phyloP scores from a whole-genome alignment of 2,113 vertebrate genomes.

The Craseonycteris thonglongyai region DNA sequence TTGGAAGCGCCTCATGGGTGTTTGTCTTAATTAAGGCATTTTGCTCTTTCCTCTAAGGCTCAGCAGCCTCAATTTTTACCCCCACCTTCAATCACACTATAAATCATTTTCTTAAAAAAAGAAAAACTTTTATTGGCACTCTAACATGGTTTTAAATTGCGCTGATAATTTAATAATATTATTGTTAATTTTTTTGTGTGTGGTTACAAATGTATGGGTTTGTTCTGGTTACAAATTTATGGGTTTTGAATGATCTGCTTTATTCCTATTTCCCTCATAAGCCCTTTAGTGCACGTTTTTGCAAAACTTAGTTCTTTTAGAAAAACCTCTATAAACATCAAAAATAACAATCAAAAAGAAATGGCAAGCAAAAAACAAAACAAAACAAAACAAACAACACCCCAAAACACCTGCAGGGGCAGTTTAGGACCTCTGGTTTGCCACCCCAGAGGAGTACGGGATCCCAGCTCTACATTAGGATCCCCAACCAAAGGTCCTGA shows the following conservation, averaged over 20 bases:
- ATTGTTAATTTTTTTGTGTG: not conserved
- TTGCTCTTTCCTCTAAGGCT: not conserved
- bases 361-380: not conserved
- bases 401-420: not conserved
- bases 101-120: not conserved
- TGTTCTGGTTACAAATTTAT: not conserved
- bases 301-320: not conserved
- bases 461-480: no score
- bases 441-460: not conserved
- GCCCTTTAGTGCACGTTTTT: not conserved
- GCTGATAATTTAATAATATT: not conserved
- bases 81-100: not conserved
- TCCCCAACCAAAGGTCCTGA: no score
- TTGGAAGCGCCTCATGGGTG: not conserved
- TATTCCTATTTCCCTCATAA: not conserved
- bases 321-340: not conserved
- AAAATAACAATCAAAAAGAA: not conserved
- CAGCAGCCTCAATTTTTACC: not conserved
- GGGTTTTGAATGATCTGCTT: not conserved
- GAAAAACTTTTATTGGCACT: no score
- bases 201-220: not conserved
- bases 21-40: not conserved
- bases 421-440: not conserved
- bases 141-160: not conserved
- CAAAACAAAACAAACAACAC: no score